These are phyloP conservation scores for Lutraria rhynchaena DNA, from an alignment of 1,140 invertebrate species.

Conservation along the genomic window DNA sequence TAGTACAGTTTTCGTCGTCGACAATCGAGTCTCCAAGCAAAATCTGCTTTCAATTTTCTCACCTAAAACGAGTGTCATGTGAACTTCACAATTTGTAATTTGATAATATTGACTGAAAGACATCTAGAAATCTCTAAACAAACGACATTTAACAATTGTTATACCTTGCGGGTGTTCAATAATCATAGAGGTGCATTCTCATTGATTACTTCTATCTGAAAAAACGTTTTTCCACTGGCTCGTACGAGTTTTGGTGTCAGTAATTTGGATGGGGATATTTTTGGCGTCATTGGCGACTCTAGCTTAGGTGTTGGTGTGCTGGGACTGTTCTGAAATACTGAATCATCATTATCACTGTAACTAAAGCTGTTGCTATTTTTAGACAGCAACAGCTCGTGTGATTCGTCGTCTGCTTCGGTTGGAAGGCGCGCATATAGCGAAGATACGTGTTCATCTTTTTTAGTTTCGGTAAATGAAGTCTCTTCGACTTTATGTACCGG, in stretches of 20 bases:
- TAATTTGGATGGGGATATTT: conserved; percentile 36
- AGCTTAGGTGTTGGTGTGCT: conserved; percentile 49
- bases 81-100: no score
- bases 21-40: no score
- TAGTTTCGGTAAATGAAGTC: conserved; percentile 34
- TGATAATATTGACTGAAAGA: no score
- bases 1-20: no score
- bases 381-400: conserved; percentile 56
- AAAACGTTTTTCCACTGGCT: conserved; percentile 44
- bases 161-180: neutral
- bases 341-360: conserved; percentile 61
- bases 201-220: conserved; percentile 68
- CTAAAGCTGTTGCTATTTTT: conserved; percentile 56
- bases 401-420: conserved; percentile 64
- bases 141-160: no score
- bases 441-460: conserved; percentile 23
- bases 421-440: conserved; percentile 20
- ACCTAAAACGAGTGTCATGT: no score
- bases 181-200: conserved; percentile 64
- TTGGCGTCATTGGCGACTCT: conserved; percentile 53
- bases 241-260: conserved; percentile 42
- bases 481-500: conserved; percentile 38
- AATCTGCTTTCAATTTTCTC: no score
- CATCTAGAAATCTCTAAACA: no score
- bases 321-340: conserved; percentile 60